Evolutionary conservation across 1,140 invertebrate species (phyloP).

Genomic region (Homalodisca vitripennis): DNA sequence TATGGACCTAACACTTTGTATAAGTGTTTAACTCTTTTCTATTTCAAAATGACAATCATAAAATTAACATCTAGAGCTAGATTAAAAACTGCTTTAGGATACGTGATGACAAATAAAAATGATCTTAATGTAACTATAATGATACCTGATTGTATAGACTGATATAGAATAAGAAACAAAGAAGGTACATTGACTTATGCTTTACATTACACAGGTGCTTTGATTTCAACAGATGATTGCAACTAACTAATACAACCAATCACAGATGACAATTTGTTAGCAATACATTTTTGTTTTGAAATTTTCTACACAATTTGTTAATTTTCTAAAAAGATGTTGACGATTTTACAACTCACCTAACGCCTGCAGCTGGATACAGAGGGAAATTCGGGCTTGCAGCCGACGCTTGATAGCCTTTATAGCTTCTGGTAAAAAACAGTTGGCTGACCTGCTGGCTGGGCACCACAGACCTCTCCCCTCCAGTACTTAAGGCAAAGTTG

Average conservation of each 20-base stretch:
- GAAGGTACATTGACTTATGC: neutral
- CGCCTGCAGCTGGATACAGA: conserved; percentile 75
- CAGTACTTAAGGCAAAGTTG: conserved; percentile 57
- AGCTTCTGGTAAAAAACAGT: conserved; percentile 63
- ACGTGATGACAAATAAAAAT: too few relatives aligned
- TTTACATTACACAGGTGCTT: neutral
- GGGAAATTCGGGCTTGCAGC: conserved; percentile 66
- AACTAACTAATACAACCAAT: conserved; percentile 47
- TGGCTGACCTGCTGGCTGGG: conserved; percentile 56
- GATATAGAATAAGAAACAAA: neutral
- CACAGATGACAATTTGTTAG: conserved; percentile 39
- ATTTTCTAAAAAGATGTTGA: conserved; percentile 21
- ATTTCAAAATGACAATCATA: too few relatives aligned
- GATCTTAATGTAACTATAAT: too few relatives aligned
- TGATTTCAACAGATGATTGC: conserved; percentile 35
- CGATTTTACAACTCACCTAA: conserved; percentile 63
- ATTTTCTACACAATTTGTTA: conserved; percentile 34
- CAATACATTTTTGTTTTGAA: conserved; percentile 43
- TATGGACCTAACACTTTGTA: too few relatives aligned
- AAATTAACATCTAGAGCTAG: too few relatives aligned
- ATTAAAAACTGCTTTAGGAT: too few relatives aligned
- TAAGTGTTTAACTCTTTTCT: too few relatives aligned
- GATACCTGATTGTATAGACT: too few relatives aligned
- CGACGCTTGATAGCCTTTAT: conserved; percentile 67
- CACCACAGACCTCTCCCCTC: conserved; percentile 16